These are phyloP conservation scores for Brachionus sp. DNA, from an alignment of 1,140 invertebrate genomes.

Conservation along the genomic window DNA sequence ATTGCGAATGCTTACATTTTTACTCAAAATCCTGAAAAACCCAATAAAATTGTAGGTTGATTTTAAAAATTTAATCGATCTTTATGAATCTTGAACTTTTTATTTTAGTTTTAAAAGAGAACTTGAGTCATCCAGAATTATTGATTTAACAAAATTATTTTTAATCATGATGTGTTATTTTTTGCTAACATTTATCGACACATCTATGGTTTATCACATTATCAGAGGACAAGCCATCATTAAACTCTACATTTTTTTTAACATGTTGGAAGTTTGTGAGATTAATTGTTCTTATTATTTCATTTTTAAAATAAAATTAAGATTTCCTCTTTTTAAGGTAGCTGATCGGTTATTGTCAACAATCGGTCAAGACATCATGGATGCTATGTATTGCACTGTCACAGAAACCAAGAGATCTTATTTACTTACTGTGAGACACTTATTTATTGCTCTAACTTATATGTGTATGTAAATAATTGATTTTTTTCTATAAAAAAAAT, in stretches of 20 bases:
- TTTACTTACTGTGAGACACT: conserved; percentile 70
- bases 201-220: conserved; percentile 72
- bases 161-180: neutral
- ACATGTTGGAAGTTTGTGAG: conserved; percentile 85
- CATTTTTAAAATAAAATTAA: too few species aligned
- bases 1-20: conserved; percentile 72
- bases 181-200: conserved; percentile 26
- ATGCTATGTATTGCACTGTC: conserved; percentile 26
- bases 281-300: neutral
- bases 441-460: conserved; percentile 82
- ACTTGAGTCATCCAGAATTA: conserved; percentile 5
- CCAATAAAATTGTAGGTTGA: neutral
- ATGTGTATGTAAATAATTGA: conserved; percentile 67
- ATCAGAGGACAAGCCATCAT: conserved; percentile 98
- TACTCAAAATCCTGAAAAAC: neutral
- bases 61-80: neutral
- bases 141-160: conserved; percentile 22
- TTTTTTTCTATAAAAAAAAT: neutral
- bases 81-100: neutral
- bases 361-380: conserved; percentile 45
- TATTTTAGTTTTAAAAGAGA: neutral
- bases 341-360: conserved; percentile 41
- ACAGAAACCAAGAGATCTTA: neutral
- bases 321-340: neutral
- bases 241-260: conserved; percentile 98